Evolutionary conservation across 2,888 invertebrate species (phyloP).

Genomic region (Rotaria macrura): DNA sequence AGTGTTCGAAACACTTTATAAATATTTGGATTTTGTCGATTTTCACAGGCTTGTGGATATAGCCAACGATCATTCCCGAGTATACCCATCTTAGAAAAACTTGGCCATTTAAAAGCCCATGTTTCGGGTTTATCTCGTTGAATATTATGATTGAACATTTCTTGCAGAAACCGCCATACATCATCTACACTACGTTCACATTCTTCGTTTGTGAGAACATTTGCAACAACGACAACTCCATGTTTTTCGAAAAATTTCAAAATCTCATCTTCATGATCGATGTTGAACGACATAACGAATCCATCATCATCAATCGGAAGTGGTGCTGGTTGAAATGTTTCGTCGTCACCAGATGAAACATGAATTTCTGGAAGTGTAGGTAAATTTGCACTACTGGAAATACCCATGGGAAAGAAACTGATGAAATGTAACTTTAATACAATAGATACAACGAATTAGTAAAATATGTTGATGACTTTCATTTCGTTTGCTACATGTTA

Average conservation of each 20-base stretch:
- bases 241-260: neutral
- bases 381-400: neutral
- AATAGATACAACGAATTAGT: too few relatives aligned
- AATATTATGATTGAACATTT: neutral
- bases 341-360: neutral
- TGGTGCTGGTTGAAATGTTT: neutral
- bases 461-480: too few relatives aligned
- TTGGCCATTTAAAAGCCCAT: neutral
- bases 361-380: neutral
- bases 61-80: neutral
- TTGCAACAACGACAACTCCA: neutral
- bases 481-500: too few relatives aligned
- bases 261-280: neutral
- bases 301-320: neutral
- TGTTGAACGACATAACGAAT: neutral
- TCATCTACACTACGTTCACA: neutral
- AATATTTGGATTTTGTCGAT: constrained; percentile 5
- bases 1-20: neutral
- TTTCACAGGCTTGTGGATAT: neutral
- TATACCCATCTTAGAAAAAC: neutral
- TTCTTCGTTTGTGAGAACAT: neutral
- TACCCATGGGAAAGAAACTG: too few relatives aligned
- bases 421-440: too few relatives aligned
- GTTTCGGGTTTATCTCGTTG: neutral
- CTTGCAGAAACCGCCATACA: neutral